A percentile compares a stretch with the other conserved stretches of the same genome.
Conservation (phyloP, 2,113 vertebrate species). For the Ceyx margarethae region DNA sequence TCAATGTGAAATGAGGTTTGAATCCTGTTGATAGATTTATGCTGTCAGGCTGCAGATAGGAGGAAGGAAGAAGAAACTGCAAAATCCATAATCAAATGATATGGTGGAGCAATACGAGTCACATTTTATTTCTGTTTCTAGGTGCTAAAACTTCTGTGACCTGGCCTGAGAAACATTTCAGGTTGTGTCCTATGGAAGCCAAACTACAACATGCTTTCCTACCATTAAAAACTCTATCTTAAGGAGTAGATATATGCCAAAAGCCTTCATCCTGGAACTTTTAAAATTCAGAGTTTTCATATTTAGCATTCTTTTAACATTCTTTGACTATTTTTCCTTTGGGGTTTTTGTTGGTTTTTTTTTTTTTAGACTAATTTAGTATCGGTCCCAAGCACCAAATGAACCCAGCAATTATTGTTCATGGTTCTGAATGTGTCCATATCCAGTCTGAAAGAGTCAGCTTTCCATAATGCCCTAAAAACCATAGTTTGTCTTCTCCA, state of each 20-base stretch:
- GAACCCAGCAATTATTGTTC: not conserved
- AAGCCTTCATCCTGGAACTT: not conserved
- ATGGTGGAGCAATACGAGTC: not conserved
- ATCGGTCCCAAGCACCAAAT: not conserved
- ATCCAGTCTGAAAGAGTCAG: not conserved
- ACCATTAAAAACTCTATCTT: not conserved
- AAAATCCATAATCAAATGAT: not conserved
- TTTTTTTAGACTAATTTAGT: not conserved
- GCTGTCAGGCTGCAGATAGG: not conserved
- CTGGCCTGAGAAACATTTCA: not conserved
- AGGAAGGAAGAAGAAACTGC: not conserved
- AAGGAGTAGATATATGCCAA: not conserved
- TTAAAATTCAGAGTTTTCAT: not conserved
- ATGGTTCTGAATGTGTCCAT: not conserved
- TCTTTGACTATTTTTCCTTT: too few relatives aligned
- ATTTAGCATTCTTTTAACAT: not conserved
- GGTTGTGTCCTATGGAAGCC: not conserved
- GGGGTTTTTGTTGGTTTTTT: not conserved
- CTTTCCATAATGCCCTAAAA: not conserved
- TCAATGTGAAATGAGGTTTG: not conserved
- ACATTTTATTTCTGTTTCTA: not conserved
- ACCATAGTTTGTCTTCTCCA: not conserved
- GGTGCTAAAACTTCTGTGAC: not conserved
- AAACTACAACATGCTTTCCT: rapidly evolving
- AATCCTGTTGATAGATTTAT: not conserved